Percentiles rank a stretch among this genome's conserved stretches.
Evolutionary conservation across 2,113 vertebrate genomes (phyloP).

Genomic region (Grallaria varia): DNA sequence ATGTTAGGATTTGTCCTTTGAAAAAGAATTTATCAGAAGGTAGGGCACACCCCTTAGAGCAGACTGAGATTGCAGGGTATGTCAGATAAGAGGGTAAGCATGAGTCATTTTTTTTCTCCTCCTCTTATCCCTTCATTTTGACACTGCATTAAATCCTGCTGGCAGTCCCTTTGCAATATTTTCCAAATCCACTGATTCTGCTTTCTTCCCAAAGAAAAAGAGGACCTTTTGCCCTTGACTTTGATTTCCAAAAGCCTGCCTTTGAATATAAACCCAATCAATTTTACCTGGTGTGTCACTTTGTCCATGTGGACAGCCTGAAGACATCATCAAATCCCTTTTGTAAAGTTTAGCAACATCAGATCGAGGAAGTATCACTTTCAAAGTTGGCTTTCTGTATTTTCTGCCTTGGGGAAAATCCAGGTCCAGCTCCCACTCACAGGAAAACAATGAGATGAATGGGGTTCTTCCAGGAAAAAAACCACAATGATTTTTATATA

Average conservation of each 20-base stretch:
- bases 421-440: not conserved
- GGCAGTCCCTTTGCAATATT: not conserved
- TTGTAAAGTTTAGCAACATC: not conserved
- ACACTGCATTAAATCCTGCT: not conserved
- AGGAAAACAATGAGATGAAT: not conserved
- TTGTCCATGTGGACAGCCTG: not conserved
- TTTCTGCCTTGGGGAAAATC: not conserved
- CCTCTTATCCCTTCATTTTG: conserved; percentile 11
- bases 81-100: conserved; percentile 6
- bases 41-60: not conserved
- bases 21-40: conserved; percentile 6
- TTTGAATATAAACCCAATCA: not conserved
- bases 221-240: not conserved
- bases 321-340: not conserved
- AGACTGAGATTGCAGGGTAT: not conserved
- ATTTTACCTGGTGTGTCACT: not conserved
- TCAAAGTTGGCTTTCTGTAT: not conserved
- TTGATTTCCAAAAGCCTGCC: not conserved
- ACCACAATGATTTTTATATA: too few relatives aligned
- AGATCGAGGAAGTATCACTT: not conserved
- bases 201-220: not conserved
- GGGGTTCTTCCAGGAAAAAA: not conserved
- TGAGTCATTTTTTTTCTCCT: not conserved
- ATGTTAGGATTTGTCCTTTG: conserved; percentile 26
- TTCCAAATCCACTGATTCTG: not conserved